These are phyloP conservation scores for Lasioglossum malachurum DNA, from an alignment of 2,888 invertebrate genomes.

Conservation along the genomic window DNA sequence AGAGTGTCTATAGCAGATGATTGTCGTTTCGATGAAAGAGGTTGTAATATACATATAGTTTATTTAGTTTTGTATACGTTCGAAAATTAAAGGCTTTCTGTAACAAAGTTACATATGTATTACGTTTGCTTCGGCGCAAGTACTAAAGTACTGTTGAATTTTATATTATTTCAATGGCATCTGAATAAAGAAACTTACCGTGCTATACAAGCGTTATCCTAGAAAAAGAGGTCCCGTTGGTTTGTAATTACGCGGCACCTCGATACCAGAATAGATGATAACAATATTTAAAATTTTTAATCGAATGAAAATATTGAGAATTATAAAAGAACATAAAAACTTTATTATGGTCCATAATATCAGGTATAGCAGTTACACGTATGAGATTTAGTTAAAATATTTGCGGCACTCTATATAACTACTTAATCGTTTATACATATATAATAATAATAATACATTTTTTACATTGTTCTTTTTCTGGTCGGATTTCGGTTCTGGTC, in stretches of 20 bases:
- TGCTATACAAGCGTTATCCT: conserved; percentile 15
- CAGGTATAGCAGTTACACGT: conserved; percentile 75
- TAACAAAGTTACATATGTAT: conserved; percentile 66
- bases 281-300: not conserved
- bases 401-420: conserved; percentile 45
- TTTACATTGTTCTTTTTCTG: conserved; percentile 32
- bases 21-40: conserved; percentile 46
- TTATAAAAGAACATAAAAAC: conserved; percentile 80
- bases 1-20: not conserved
- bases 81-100: conserved; percentile 58
- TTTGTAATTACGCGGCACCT: conserved; percentile 11
- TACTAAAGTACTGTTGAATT: conserved; percentile 65
- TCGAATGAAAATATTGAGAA: conserved; percentile 2
- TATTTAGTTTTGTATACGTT: conserved; percentile 75
- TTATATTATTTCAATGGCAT: conserved; percentile 66
- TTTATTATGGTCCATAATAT: conserved; percentile 79
- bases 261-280: not conserved
- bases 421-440: conserved; percentile 42
- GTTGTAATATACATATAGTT: conserved; percentile 74
- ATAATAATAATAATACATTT: conserved; percentile 32
- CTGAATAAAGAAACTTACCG: conserved; percentile 69
- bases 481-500: not conserved
- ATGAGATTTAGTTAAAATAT: conserved; percentile 61
- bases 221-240: not conserved
- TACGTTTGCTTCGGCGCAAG: conserved; percentile 59